Conservation (phyloP, 37 sponge, comb jelly and placozoan genomes). For the Aplysina aerophoba region DNA sequence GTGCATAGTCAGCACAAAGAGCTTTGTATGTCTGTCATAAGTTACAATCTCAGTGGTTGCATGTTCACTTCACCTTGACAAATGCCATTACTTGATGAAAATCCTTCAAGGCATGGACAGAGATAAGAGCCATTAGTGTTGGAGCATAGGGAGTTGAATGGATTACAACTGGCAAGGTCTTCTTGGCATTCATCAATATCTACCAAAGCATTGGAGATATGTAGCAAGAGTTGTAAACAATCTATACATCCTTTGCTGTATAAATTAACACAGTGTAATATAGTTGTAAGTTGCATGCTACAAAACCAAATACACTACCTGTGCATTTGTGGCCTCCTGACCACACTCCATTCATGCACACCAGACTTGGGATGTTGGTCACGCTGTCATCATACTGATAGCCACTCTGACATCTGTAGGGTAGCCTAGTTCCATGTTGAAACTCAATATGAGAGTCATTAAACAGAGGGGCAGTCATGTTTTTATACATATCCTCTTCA, state of each 20-base stretch:
- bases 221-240: no score
- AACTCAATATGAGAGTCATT: neutral
- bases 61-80: constrained; percentile 1
- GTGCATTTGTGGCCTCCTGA: neutral
- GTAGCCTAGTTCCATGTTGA: neutral
- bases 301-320: no score
- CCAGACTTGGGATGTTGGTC: neutral
- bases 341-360: neutral
- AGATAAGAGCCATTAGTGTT: constrained; percentile 5
- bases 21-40: no score
- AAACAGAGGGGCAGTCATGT: neutral
- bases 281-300: no score
- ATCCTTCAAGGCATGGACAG: constrained; percentile 19
- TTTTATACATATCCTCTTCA: neutral
- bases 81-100: neutral
- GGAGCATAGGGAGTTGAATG: neutral
- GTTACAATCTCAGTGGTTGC: no score
- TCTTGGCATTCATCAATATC: constrained; percentile 10
- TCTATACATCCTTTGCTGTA: no score
- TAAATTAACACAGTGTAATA: no score
- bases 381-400: neutral
- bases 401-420: constrained; percentile 10
- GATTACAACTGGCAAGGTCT: neutral
- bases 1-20: no score
- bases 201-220: neutral